phyloP scores from a whole-genome alignment of 2,797 vertebrate species.

The Smutsia temminckii region DNA sequence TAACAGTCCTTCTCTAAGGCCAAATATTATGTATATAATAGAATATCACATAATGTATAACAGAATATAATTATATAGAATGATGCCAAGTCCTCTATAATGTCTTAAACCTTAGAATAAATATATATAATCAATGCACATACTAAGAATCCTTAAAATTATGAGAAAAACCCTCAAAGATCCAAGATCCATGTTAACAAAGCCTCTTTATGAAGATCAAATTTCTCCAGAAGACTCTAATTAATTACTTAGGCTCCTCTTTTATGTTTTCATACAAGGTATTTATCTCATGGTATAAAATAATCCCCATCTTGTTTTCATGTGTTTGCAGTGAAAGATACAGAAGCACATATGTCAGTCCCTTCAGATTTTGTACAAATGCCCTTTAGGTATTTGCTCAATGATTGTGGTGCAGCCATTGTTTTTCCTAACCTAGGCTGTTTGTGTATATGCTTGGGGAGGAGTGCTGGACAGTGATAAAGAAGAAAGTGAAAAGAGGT shows the following conservation, averaged over 20 bases:
- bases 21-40: slow-evolving; percentile 31
- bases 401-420: neutral
- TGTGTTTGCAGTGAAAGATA: neutral
- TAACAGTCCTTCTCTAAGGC: slow-evolving; percentile 35
- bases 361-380: neutral
- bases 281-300: slow-evolving; percentile 4
- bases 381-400: neutral
- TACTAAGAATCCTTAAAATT: neutral
- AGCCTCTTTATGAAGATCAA: neutral
- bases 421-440: neutral
- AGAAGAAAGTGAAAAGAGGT: neutral
- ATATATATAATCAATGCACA: neutral
- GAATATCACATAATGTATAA: neutral
- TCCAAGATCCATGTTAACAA: neutral
- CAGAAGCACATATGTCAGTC: neutral
- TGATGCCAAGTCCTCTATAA: slow-evolving; percentile 29
- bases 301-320: neutral
- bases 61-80: slow-evolving; percentile 22
- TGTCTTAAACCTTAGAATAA: slow-evolving; percentile 34
- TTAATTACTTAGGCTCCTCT: neutral
- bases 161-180: slow-evolving; percentile 9
- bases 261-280: slow-evolving; percentile 5
- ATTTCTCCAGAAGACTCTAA: slow-evolving; percentile 28
- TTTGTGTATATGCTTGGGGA: neutral
- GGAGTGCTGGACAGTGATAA: neutral